These are phyloP conservation scores for Dyspetes luteomarginatus DNA, from an alignment of 2,888 invertebrate genomes.

Conservation along the genomic window DNA sequence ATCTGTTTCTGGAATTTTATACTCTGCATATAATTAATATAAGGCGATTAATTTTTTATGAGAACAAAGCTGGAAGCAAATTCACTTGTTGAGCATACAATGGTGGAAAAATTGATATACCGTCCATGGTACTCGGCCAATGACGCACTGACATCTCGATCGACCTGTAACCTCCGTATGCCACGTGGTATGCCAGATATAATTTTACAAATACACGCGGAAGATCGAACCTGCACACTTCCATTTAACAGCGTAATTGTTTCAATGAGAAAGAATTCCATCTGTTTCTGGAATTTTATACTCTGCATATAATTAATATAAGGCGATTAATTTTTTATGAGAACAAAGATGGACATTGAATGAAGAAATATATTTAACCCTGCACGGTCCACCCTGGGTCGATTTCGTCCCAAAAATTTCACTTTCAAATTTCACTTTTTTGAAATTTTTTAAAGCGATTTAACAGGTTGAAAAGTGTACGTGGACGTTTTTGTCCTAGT, in stretches of 20 bases:
- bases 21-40: no score
- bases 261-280: conserved; percentile 2
- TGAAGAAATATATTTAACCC: no score
- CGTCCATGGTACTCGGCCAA: conserved; percentile 41
- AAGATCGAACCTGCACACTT: conserved; percentile 8
- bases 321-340: background rate
- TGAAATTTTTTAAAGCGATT: no score
- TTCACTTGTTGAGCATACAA: conserved; percentile 13
- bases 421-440: no score
- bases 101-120: conserved; percentile 50
- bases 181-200: background rate
- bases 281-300: conserved; percentile 14
- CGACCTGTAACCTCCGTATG: background rate
- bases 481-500: no score
- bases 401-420: no score
- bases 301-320: background rate
- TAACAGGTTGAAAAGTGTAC: no score
- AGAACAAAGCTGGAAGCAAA: no score
- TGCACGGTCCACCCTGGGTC: no score
- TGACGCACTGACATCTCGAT: conserved; percentile 44
- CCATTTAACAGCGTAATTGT: conserved; percentile 9
- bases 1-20: no score
- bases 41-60: no score
- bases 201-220: background rate
- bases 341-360: background rate